These are phyloP conservation scores for Tiliacea citrago DNA, from an alignment of 2,888 invertebrate species.

Conservation along the genomic window DNA sequence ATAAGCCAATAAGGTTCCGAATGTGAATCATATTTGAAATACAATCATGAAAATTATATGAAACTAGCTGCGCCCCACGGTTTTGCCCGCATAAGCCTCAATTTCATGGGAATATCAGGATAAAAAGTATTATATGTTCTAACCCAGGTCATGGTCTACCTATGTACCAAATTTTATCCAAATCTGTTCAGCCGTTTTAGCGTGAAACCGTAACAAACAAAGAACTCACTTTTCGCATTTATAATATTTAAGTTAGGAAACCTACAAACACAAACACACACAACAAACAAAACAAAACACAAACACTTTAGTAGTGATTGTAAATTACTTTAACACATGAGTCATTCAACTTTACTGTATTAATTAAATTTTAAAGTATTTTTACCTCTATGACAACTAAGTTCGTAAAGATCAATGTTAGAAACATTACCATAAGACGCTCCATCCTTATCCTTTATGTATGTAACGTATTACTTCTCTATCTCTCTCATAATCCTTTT, in stretches of 20 bases:
- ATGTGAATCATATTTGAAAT: neutral
- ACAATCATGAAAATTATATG: neutral
- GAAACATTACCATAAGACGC: neutral
- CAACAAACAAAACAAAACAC: too few species aligned
- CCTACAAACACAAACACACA: too few species aligned
- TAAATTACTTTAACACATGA: neutral
- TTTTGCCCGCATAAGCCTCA: too few species aligned
- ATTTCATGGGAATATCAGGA: too few species aligned
- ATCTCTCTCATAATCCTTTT: neutral
- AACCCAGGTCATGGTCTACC: too few species aligned
- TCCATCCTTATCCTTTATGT: neutral
- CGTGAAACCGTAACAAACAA: too few species aligned
- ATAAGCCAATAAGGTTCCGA: neutral
- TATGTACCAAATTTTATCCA: too few species aligned
- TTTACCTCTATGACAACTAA: neutral
- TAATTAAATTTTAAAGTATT: slow-evolving; percentile 2
- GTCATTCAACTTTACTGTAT: neutral
- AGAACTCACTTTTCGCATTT: too few species aligned
- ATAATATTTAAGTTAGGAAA: too few species aligned
- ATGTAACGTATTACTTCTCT: neutral
- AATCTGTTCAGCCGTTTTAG: too few species aligned
- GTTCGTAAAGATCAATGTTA: neutral
- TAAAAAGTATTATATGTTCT: too few species aligned
- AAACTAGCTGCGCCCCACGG: too few species aligned
- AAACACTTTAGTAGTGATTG: neutral